A percentile compares a stretch with the other conserved stretches of the same genome.
phyloP scores from a whole-genome alignment of 2,113 vertebrate species.

The Leptosomus discolor region DNA sequence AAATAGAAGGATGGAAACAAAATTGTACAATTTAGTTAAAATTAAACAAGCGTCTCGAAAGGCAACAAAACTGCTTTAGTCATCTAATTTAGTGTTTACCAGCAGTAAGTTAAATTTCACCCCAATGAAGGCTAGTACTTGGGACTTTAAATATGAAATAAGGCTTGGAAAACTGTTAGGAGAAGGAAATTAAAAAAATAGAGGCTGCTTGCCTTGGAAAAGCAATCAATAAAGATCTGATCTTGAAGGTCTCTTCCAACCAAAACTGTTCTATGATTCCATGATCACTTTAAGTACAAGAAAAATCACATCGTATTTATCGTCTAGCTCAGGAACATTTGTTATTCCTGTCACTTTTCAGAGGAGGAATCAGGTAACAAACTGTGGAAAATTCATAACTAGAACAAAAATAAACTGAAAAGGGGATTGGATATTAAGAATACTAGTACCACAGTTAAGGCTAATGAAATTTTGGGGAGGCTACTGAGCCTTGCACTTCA shows the following conservation, averaged over 20 bases:
- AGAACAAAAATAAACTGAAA: not conserved
- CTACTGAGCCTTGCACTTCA: not conserved
- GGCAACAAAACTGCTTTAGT: not conserved
- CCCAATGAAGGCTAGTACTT: rapidly evolving
- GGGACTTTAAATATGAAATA: not conserved
- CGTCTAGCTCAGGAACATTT: not conserved
- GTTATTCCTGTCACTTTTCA: not conserved
- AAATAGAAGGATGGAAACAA: too few species aligned
- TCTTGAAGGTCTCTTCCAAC: too few species aligned
- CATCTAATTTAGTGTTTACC: not conserved
- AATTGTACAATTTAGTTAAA: not conserved
- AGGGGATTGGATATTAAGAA: not conserved
- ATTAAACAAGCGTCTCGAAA: not conserved
- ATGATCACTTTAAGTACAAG: not conserved
- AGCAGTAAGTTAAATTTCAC: not conserved
- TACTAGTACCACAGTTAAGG: not conserved
- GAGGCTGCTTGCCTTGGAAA: not conserved
- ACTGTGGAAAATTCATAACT: not conserved
- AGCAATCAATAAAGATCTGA: not conserved
- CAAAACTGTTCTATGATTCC: too few species aligned
- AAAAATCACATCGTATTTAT: not conserved
- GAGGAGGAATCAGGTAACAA: not conserved
- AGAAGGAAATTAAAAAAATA: not conserved
- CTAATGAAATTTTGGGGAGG: not conserved
- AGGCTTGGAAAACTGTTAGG: not conserved